These are phyloP conservation scores for Nannobrachium achirus DNA, from an alignment of 2,113 vertebrate genomes.

Conservation along the genomic window DNA sequence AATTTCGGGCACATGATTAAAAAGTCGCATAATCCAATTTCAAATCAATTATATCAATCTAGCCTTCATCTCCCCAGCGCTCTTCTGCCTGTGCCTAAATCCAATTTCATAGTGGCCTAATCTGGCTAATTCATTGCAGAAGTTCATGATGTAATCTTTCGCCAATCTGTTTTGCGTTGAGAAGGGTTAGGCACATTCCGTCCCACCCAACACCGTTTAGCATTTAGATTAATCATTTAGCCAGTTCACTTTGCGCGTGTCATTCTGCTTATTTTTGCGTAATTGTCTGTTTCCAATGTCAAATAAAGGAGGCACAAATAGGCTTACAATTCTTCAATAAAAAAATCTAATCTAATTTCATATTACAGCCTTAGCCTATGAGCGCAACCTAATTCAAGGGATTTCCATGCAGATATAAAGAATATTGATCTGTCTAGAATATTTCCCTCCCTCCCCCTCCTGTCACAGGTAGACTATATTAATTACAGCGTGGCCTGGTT, in stretches of 20 bases:
- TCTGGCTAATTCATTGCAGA: constrained; percentile 79
- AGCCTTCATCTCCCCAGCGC: constrained; percentile 72
- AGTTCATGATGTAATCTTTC: constrained; percentile 77
- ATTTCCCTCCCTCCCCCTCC: constrained; percentile 11
- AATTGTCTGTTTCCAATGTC: background rate
- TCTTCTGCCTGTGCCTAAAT: constrained; percentile 67
- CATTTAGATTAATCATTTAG: constrained; percentile 61
- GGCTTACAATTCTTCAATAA: constrained; percentile 2
- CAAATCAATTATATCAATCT: constrained; percentile 73
- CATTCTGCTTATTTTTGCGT: constrained; percentile 10
- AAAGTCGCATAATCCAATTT: constrained; percentile 73
- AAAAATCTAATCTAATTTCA: constrained; percentile 21
- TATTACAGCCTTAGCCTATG: background rate
- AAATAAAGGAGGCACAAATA: constrained; percentile 32
- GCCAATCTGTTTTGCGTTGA: constrained; percentile 67
- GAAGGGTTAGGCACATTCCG: constrained; percentile 60
- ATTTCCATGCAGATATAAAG: constrained; percentile 23
- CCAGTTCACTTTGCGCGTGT: constrained; percentile 16
- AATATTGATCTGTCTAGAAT: constrained; percentile 30
- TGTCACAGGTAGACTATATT: constrained; percentile 29
- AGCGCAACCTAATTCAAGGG: constrained; percentile 21
- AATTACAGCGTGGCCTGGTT: constrained; percentile 31
- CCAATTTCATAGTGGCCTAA: constrained; percentile 76
- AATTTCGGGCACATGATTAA: constrained; percentile 60
- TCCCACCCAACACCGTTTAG: constrained; percentile 61